Conservation (phyloP, 2,113 vertebrate genomes). For the Rallus limicola region DNA sequence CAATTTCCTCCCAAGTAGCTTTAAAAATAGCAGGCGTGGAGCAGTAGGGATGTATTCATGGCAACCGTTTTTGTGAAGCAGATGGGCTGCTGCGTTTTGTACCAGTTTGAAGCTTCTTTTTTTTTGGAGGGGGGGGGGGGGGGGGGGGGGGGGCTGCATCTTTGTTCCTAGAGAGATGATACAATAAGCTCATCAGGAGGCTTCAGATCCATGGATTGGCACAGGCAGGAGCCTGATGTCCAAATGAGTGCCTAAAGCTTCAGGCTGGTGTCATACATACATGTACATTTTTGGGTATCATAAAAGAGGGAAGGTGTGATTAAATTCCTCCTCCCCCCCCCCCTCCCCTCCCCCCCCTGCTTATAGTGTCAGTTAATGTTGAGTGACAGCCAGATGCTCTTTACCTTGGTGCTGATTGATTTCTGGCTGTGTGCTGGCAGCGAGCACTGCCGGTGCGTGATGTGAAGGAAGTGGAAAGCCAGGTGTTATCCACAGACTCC, state of each 20-base stretch:
- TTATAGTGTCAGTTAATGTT: neutral
- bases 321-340: neutral
- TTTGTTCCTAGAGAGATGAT: slow-evolving; percentile 22
- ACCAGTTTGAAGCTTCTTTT: neutral
- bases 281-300: neutral
- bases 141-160: neutral
- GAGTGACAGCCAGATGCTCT: slow-evolving; percentile 40
- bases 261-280: neutral
- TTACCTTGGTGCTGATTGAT: neutral
- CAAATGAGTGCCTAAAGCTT: neutral
- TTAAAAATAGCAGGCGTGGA: slow-evolving; percentile 44
- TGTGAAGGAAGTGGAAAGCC: slow-evolving; percentile 40
- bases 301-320: neutral
- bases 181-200: neutral
- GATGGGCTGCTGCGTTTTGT: slow-evolving; percentile 24
- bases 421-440: neutral
- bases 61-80: slow-evolving; percentile 41
- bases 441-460: fast-evolving
- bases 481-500: slow-evolving; percentile 45
- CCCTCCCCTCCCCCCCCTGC: neutral
- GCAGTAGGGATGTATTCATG: slow-evolving; percentile 24
- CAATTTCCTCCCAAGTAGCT: slow-evolving; percentile 25
- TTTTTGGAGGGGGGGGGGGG: neutral
- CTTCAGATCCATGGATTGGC: fast-evolving
- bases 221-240: neutral